A percentile compares a stretch with the other conserved stretches of the same genome.
phyloP scores from a whole-genome alignment of 2,113 vertebrate genomes.

The Taurulus bubalis region DNA sequence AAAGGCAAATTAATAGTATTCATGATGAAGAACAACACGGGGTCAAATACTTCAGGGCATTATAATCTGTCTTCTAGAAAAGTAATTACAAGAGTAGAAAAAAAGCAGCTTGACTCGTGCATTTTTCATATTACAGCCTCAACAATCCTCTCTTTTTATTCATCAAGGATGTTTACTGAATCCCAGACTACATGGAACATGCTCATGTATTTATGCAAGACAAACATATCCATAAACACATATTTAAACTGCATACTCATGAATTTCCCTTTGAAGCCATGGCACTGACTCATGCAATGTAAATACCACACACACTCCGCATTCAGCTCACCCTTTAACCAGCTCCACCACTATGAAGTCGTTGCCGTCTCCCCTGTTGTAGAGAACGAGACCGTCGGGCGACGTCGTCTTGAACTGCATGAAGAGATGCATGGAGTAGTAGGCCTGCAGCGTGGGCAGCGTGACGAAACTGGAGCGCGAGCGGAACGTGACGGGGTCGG shows the following conservation, averaged over 20 bases:
- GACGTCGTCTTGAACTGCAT: slow-evolving; percentile 99
- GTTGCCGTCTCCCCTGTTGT: slow-evolving; percentile 97
- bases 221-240: neutral
- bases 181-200: neutral
- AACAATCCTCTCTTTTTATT: slow-evolving; percentile 12
- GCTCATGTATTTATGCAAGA: slow-evolving; percentile 7
- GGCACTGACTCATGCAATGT: neutral
- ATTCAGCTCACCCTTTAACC: slow-evolving; percentile 94
- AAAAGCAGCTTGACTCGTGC: slow-evolving; percentile 27
- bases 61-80: slow-evolving; percentile 55
- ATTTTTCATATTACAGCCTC: slow-evolving; percentile 45
- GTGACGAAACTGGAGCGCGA: slow-evolving; percentile 97
- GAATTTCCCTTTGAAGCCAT: neutral
- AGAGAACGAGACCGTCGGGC: slow-evolving; percentile 95
- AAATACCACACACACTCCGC: slow-evolving; percentile 18
- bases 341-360: slow-evolving; percentile 99
- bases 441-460: slow-evolving; percentile 95
- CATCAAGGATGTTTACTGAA: slow-evolving; percentile 19
- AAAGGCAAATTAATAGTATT: slow-evolving; percentile 47
- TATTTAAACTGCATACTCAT: slow-evolving; percentile 4
- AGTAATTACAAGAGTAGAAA: slow-evolving; percentile 44
- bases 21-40: slow-evolving; percentile 46
- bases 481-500: slow-evolving; percentile 98
- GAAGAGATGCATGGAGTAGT: slow-evolving; percentile 99
- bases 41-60: slow-evolving; percentile 51